Evolutionary conservation across 2,797 vertebrate species (phyloP).

Genomic region (Hemitrygon akajei): DNA sequence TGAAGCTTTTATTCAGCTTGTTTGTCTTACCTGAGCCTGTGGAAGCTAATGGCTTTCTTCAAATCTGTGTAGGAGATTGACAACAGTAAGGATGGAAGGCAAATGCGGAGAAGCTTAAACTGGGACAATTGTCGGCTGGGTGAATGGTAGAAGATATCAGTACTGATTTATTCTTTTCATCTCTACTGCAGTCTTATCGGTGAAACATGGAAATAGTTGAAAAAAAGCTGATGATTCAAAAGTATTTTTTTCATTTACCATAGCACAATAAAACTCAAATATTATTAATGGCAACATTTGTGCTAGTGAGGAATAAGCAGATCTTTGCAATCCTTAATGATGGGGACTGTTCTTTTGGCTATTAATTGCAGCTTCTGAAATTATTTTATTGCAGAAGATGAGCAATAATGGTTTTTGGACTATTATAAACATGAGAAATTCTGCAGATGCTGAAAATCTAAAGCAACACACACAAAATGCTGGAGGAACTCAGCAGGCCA

Average conservation of each 20-base stretch:
- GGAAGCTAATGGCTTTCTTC: neutral
- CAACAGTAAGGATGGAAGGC: neutral
- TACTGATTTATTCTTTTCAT: neutral
- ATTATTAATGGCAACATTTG: neutral
- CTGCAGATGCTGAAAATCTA: no score
- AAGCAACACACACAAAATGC: no score
- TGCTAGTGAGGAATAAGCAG: neutral
- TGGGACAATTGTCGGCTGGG: neutral
- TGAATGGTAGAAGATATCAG: neutral
- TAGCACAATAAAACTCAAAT: neutral
- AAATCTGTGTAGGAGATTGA: neutral
- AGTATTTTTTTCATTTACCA: neutral
- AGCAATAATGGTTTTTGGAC: neutral
- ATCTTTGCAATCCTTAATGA: neutral
- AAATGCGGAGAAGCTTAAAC: neutral
- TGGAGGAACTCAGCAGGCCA: no score
- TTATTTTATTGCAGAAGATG: neutral
- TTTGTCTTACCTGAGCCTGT: neutral
- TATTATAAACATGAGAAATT: neutral
- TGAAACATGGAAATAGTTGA: neutral
- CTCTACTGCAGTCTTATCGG: neutral
- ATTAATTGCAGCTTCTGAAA: neutral
- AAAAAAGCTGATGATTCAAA: neutral
- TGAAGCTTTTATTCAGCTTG: neutral
- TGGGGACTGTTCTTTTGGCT: neutral